phyloP scores from a whole-genome alignment of 1,140 invertebrate genomes.

The Homalodisca vitripennis region DNA sequence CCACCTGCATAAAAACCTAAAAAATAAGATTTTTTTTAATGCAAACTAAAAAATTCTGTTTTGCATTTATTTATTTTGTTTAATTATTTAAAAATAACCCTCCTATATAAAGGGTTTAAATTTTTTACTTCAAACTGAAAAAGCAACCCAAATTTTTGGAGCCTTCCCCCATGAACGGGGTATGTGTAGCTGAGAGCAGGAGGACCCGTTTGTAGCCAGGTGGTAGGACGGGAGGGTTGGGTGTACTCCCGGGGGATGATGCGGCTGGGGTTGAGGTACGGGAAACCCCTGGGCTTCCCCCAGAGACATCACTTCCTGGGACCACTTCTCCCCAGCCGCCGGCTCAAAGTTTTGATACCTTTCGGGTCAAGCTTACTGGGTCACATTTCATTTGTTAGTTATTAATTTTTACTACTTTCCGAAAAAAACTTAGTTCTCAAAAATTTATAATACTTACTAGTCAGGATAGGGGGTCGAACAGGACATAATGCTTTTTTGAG shows the following conservation, averaged over 20 bases:
- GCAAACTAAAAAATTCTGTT: too few species aligned
- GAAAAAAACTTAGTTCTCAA: too few species aligned
- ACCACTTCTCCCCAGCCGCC: conserved; percentile 18
- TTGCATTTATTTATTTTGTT: too few species aligned
- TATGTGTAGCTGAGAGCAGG: conserved; percentile 25
- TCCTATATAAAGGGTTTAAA: too few species aligned
- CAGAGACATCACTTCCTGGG: conserved; percentile 27
- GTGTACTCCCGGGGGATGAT: background rate
- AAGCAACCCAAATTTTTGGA: conserved; percentile 34
- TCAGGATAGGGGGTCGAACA: conserved; percentile 38
- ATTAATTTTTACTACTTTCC: too few species aligned
- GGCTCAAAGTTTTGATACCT: background rate
- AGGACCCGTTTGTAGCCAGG: conserved; percentile 33
- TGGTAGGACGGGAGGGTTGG: background rate
- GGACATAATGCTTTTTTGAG: conserved; percentile 54
- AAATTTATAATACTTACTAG: conserved; percentile 39
- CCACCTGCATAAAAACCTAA: too few species aligned
- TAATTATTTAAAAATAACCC: too few species aligned
- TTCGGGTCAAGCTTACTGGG: conserved; percentile 7
- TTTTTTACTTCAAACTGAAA: too few species aligned
- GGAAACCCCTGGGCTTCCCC: background rate
- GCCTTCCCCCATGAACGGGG: conserved; percentile 24
- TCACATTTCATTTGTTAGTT: too few species aligned
- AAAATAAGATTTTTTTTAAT: too few species aligned
- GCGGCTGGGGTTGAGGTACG: background rate